A percentile compares a stretch with the other conserved stretches of the same genome.
Conservation (phyloP, 2,797 vertebrate genomes). For the Austrolebias charrua region DNA sequence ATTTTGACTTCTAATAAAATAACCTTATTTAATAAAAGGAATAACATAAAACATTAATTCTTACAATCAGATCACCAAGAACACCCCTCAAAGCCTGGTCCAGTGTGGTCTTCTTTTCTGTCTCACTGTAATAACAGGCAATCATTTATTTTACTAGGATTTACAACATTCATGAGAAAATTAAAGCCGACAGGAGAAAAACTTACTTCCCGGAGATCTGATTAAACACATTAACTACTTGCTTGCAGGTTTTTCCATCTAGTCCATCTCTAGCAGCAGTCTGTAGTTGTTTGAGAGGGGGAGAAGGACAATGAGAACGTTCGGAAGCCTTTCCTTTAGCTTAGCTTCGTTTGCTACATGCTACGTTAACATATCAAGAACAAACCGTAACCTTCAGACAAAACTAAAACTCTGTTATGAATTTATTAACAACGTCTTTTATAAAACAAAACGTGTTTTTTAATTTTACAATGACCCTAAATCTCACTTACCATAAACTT, state of each 20-base stretch:
- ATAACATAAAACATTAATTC: neutral
- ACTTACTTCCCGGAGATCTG: constrained; percentile 92
- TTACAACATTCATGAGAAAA: neutral
- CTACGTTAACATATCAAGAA: neutral
- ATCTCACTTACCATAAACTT: constrained; percentile 74
- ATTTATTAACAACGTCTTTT: fast-evolving
- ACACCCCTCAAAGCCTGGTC: constrained; percentile 92
- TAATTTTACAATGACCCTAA: fast-evolving
- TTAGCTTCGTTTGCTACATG: constrained; percentile 42
- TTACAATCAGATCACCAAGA: constrained; percentile 93
- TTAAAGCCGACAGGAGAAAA: fast-evolving
- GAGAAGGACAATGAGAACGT: constrained; percentile 16
- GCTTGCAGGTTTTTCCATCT: constrained; percentile 83
- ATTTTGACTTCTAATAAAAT: neutral
- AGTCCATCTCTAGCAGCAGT: constrained; percentile 85
- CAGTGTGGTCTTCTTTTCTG: constrained; percentile 94
- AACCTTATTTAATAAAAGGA: neutral
- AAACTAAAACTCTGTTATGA: fast-evolving
- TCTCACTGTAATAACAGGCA: constrained; percentile 81
- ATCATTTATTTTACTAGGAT: neutral
- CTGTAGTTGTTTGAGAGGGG: constrained; percentile 71
- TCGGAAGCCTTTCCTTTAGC: constrained; percentile 27
- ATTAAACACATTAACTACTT: constrained; percentile 83
- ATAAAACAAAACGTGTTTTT: fast-evolving
- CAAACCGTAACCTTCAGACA: fast-evolving